Base-by-base conservation (phyloP, 2,113 vertebrate species). In the Galemys pyrenaicus region DNA sequence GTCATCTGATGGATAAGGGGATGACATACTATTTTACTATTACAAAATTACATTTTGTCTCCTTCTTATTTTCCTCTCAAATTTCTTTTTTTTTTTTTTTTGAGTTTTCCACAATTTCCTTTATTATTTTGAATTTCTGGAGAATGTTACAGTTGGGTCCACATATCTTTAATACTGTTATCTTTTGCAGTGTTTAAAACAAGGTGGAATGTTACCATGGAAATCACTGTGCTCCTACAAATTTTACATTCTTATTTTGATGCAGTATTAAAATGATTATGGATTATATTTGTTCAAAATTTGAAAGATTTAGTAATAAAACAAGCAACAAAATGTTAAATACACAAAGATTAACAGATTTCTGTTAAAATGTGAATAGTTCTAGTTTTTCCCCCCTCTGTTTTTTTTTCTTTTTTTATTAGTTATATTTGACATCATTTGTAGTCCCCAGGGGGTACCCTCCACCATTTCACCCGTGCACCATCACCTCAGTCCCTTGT, bases 171-270 rank as follows among this genome's bases (percentile, higher is more conserved):
- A 79, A 77, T 78, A 44, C 17, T 80, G 26, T 65, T 95, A 46
- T 84, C 39, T 89, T 62, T 93, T 94, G 16, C 85, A 96, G 78
- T 93, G 44, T 94, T 97, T 95, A 71, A 96, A 92, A 94, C 58
- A 91, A 85, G 83, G 64, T 84, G 95, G 17, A 24, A 60, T 80
- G 74, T 97, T 97, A 95, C 79, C 88, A 89, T 95, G 86, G 94
- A 96, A 97, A 93, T 92, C 46, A 82, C 26, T 90, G 2, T 93
- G 92, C 58, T 70, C 86, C 65, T 0, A 92, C 26, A 95, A 92
- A 93, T 96, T 95, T 56, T 49, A 51, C 32, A 77, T 92, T 84
- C 41, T 88, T 35, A 87, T 37, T 96, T 96, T 28, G 54, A 95
- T 96, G 62, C 96, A 97, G 85, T 39, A 91, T 75, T 78, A 91